Evolutionary conservation across 1,140 invertebrate species (phyloP).

Genomic region (Bombus balteatus): DNA sequence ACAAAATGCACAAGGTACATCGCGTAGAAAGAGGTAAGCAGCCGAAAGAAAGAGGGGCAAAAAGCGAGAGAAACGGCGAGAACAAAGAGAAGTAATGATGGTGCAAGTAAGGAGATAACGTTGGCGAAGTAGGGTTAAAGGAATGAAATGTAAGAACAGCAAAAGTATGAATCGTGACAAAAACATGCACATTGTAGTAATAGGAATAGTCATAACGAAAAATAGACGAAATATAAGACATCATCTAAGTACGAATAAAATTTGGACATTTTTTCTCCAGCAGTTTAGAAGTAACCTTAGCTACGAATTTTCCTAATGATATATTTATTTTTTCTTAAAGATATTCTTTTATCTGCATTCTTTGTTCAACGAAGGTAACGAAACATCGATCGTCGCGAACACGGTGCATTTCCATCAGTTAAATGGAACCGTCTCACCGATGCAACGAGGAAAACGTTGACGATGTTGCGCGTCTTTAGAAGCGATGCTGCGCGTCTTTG

Average conservation of each 20-base stretch:
- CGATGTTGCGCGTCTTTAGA: neutral
- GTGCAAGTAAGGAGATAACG: neutral
- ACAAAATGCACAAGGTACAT: constrained; percentile 34
- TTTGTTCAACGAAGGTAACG: too few species aligned
- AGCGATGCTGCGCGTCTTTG: neutral
- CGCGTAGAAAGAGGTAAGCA: neutral
- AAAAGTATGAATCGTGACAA: neutral
- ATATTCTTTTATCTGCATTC: too few species aligned
- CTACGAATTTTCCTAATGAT: too few species aligned
- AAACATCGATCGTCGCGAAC: too few species aligned
- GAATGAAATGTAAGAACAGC: neutral
- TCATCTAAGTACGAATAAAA: too few species aligned
- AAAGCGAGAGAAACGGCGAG: neutral
- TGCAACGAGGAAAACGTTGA: too few species aligned
- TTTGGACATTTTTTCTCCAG: too few species aligned
- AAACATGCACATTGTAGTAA: neutral
- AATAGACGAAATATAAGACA: too few species aligned
- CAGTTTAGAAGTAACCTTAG: too few species aligned
- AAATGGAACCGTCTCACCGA: too few species aligned
- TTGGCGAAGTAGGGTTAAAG: neutral
- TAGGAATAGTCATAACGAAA: neutral
- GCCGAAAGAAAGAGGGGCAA: constrained; percentile 1
- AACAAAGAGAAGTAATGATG: neutral
- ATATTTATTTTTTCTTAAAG: too few species aligned
- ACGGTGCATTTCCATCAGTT: too few species aligned